Evolutionary conservation across 2,888 invertebrate genomes (phyloP).

Genomic region (Melanchra persicariae): DNA sequence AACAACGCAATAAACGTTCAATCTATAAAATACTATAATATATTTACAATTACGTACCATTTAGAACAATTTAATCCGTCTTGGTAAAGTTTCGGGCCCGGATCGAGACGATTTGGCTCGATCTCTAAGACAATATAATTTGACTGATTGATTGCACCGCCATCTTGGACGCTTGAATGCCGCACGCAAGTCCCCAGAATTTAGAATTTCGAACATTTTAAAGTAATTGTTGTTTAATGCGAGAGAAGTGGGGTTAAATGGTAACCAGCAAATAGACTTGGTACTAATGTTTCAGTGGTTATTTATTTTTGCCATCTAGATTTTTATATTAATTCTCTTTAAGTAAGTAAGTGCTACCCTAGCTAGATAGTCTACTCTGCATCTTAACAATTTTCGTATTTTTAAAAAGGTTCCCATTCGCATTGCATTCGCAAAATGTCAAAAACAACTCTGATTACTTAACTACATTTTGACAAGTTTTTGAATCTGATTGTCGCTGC

Average conservation of each 20-base stretch:
- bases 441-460: too few relatives aligned
- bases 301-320: background rate
- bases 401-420: too few relatives aligned
- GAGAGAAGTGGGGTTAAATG: slow-evolving; percentile 29
- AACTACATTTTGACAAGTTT: too few relatives aligned
- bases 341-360: too few relatives aligned
- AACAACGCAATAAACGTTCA: slow-evolving; percentile 33
- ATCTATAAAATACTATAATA: slow-evolving; percentile 65
- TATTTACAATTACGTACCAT: slow-evolving; percentile 71
- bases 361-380: too few relatives aligned
- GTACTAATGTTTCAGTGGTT: background rate
- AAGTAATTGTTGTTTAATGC: slow-evolving; percentile 64
- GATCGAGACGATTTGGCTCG: slow-evolving; percentile 78
- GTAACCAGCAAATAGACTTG: background rate
- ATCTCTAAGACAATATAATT: slow-evolving; percentile 89
- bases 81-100: slow-evolving; percentile 71
- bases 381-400: background rate
- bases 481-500: too few relatives aligned
- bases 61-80: slow-evolving; percentile 75
- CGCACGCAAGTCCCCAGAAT: slow-evolving; percentile 64
- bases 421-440: too few relatives aligned
- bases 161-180: slow-evolving; percentile 50
- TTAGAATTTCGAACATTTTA: slow-evolving; percentile 67
- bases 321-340: too few relatives aligned
- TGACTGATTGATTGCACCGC: slow-evolving; percentile 86